A percentile compares a stretch with the other conserved stretches of the same genome.
Conservation (phyloP, 2,113 vertebrate genomes). For the Pardalotus punctatus region DNA sequence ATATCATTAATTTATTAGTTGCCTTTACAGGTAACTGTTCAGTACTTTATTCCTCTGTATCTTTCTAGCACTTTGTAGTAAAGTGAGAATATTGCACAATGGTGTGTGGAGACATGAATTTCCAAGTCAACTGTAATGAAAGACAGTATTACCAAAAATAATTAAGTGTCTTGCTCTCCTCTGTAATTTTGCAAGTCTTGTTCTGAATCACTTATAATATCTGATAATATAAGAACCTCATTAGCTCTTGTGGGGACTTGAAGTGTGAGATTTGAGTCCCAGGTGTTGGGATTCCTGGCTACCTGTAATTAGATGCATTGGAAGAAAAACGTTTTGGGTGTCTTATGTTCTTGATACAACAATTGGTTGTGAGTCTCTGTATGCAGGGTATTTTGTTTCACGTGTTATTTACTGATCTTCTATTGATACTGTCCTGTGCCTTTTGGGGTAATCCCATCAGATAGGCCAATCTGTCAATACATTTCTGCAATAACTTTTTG, state of each 20-base stretch:
- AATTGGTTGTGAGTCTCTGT: neutral
- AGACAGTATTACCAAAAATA: neutral
- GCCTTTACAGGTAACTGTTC: neutral
- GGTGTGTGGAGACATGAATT: neutral
- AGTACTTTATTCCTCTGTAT: neutral
- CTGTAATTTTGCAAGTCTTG: neutral
- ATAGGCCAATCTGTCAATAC: neutral
- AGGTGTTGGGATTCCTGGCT: neutral
- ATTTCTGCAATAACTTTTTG: neutral
- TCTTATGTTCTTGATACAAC: neutral
- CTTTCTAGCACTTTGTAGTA: neutral
- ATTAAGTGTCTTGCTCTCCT: neutral
- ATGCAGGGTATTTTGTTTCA: neutral
- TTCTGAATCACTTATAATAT: neutral
- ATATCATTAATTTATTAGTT: neutral
- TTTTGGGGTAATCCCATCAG: neutral
- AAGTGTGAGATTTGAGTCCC: neutral
- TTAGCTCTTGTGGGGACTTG: neutral
- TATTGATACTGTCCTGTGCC: neutral
- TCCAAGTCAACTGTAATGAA: neutral
- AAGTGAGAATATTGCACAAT: neutral
- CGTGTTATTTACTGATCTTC: neutral
- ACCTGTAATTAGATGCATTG: neutral
- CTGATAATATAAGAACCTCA: neutral
- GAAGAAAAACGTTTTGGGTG: neutral